A percentile compares a stretch with the other conserved stretches of the same genome.
These are phyloP conservation scores for Labeo calbasu DNA, from an alignment of 2,797 vertebrate species.

Conservation along the genomic window DNA sequence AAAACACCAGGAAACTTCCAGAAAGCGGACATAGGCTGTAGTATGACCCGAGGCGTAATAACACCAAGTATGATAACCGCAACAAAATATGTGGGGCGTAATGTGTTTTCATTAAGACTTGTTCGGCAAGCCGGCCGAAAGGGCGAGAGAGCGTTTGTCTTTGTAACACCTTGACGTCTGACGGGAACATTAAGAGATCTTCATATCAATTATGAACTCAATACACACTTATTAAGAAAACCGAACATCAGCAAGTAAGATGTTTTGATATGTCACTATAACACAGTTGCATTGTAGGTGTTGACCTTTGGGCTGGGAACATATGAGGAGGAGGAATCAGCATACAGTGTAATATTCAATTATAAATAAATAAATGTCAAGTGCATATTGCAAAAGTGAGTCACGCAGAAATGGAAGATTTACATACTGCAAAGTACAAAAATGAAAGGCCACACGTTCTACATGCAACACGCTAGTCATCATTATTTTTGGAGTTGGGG, in stretches of 20 bases:
- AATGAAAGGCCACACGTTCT: slow-evolving; percentile 1
- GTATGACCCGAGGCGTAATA: slow-evolving; percentile 80
- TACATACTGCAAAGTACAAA: slow-evolving; percentile 14
- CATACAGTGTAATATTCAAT: slow-evolving; percentile 22
- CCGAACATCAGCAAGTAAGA: slow-evolving; percentile 5
- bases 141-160: slow-evolving; percentile 76
- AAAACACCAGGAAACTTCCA: neutral
- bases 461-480: neutral
- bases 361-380: slow-evolving; percentile 47
- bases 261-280: neutral
- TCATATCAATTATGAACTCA: slow-evolving; percentile 22
- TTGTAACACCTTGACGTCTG: slow-evolving; percentile 16
- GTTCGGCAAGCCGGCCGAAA: slow-evolving; percentile 74
- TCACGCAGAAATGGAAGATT: slow-evolving; percentile 26
- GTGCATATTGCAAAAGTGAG: slow-evolving; percentile 20
- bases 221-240: neutral
- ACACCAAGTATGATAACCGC: slow-evolving; percentile 80
- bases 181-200: slow-evolving; percentile 41
- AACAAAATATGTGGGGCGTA: slow-evolving; percentile 76
- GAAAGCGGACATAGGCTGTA: slow-evolving; percentile 71
- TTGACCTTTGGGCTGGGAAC: slow-evolving; percentile 36
- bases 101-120: slow-evolving; percentile 82
- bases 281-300: slow-evolving; percentile 14
- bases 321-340: slow-evolving; percentile 22
- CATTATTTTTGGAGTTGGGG: neutral